Evolutionary conservation across 2,797 vertebrate genomes (phyloP), one percentile per base, ranked within the genome.

Genomic region (Centroberyx gerrardi): DNA sequence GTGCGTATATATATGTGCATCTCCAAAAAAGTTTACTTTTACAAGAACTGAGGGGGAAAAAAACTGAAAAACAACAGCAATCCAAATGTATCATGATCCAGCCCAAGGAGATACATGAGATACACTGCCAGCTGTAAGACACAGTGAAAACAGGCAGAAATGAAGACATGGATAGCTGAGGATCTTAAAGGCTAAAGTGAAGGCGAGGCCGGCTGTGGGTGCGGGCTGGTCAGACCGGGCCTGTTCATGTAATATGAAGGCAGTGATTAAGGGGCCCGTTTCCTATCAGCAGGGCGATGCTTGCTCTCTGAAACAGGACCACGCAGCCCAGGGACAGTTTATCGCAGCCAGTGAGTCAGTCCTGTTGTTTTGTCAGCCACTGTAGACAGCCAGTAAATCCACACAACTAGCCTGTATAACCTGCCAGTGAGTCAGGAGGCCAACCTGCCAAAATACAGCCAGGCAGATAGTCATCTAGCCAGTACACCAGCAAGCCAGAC

Each of bases 301-400:
- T 62, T 33, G 22, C 72, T 74, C 62, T 55, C 48, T 72, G 82
- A 82, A 80, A 85, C 83, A 64, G 17, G 80, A 76, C 74, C 1
- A 22, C n/a, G n/a, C 72, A 74, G 44, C 48, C 18, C 31, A 38
- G 36, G 27, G 72, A 82, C 81, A 86, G 84, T 68, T 61, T 58
- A 68, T 68, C 74, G 8, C 78, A 86, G 81, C 83, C 44, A 52
- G 61, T 82, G 87, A 87, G 83, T 87, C 82, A 83, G 67, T 58
- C 67, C 40, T 69, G 51, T 64, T 68, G 68, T 54, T 65, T 81
- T 68, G 51, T 62, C 36, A 5, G 76, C 83, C 42, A 44, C 8
- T 44, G 1, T 14, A 44, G 42, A 10, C 13, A 44, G 42, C 8
- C 72, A 78, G 42, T 44, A 62, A 72, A 83, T 75, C 80, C 83